These are phyloP conservation scores for Crotalus tigris DNA, from an alignment of 2,113 vertebrate species.

Conservation along the genomic window DNA sequence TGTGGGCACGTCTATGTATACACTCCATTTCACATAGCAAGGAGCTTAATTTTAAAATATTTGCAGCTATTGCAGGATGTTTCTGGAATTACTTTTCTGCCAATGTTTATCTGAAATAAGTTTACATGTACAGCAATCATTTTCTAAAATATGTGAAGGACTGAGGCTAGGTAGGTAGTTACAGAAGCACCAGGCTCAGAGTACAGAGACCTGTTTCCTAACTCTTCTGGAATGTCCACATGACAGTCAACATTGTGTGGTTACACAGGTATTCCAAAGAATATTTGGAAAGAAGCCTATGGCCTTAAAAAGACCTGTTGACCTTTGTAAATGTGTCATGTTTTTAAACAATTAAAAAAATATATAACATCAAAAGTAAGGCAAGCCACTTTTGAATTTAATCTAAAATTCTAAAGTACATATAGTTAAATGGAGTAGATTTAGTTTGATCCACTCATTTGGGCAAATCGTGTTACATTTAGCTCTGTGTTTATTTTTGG, in stretches of 20 bases:
- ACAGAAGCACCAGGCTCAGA: not conserved
- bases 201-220: not conserved
- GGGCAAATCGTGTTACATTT: not conserved
- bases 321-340: not conserved
- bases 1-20: not conserved
- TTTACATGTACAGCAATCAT: not conserved
- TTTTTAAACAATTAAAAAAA: not conserved
- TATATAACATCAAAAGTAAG: not conserved
- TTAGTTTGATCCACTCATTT: not conserved
- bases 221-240: not conserved
- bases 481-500: not conserved
- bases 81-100: not conserved
- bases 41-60: not conserved
- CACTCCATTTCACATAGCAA: too few species aligned
- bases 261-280: not conserved
- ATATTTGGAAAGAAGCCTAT: not conserved
- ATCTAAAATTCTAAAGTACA: not conserved
- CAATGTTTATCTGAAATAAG: not conserved
- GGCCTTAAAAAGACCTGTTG: not conserved
- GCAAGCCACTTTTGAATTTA: not conserved
- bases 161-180: not conserved
- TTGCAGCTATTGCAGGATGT: not conserved
- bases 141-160: not conserved
- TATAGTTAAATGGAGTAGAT: not conserved
- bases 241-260: not conserved